Conservation (phyloP, 1,140 invertebrate genomes). For the Tetramorium alpestre region DNA sequence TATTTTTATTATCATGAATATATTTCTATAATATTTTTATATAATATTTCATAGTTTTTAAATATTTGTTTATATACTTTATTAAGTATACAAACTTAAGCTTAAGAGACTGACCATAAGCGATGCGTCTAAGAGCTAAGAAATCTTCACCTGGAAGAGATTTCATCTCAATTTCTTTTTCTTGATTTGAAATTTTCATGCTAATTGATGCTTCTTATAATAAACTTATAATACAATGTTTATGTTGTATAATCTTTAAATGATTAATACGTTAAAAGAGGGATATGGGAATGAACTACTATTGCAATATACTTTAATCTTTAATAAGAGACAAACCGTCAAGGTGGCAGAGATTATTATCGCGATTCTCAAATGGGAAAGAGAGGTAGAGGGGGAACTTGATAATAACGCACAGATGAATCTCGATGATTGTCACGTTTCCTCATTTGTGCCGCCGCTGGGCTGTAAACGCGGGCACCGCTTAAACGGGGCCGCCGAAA, state of each 20-base stretch:
- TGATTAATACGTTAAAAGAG: neutral
- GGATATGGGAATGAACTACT: neutral
- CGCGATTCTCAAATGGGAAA: conserved; percentile 14
- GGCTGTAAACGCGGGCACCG: neutral
- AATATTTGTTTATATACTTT: no score
- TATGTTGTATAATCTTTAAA: neutral
- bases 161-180: neutral
- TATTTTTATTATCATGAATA: neutral
- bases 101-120: no score
- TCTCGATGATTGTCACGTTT: conserved; percentile 36
- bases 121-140: no score
- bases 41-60: neutral
- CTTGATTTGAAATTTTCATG: neutral
- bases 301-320: neutral
- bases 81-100: no score
- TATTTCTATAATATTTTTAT: neutral
- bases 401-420: conserved; percentile 47
- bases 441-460: conserved; percentile 31
- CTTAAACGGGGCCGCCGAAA: conserved; percentile 37
- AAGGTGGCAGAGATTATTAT: conserved; percentile 33
- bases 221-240: neutral
- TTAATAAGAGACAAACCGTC: neutral
- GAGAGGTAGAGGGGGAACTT: neutral
- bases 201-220: neutral
- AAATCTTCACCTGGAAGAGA: neutral